Conservation (phyloP, 2,113 vertebrate genomes). For the Scytalopus superciliaris region DNA sequence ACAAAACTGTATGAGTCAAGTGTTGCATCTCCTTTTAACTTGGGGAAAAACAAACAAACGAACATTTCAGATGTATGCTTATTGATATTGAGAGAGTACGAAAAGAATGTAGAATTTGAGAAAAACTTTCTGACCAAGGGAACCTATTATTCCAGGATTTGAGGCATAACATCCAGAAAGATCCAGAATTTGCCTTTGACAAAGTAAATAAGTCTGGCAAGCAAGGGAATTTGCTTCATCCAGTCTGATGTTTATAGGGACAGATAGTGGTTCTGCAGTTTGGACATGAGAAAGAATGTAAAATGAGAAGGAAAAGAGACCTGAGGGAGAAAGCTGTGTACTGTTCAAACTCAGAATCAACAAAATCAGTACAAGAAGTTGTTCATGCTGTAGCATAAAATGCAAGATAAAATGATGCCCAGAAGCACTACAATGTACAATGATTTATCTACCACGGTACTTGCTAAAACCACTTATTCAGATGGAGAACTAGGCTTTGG, state of each 20-base stretch:
- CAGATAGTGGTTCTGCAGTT: neutral
- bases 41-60: rapidly evolving
- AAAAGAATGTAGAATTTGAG: neutral
- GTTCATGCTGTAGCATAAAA: neutral
- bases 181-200: neutral
- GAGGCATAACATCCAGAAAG: neutral
- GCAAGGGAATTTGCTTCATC: neutral
- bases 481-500: neutral
- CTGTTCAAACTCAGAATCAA: neutral
- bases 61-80: neutral
- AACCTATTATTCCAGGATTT: neutral
- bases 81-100: neutral
- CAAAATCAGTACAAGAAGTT: neutral
- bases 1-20: neutral
- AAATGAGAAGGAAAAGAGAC: neutral
- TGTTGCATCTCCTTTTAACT: neutral
- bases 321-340: neutral
- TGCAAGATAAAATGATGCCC: neutral
- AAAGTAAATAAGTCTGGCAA: conserved; percentile 20
- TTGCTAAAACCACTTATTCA: neutral
- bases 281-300: neutral
- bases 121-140: neutral
- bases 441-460: neutral
- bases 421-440: neutral
- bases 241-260: neutral